A percentile compares a stretch with the other conserved stretches of the same genome.
Conservation (phyloP, 64 coral and sea anemone species). For the Dendrophyllia cribrosa region DNA sequence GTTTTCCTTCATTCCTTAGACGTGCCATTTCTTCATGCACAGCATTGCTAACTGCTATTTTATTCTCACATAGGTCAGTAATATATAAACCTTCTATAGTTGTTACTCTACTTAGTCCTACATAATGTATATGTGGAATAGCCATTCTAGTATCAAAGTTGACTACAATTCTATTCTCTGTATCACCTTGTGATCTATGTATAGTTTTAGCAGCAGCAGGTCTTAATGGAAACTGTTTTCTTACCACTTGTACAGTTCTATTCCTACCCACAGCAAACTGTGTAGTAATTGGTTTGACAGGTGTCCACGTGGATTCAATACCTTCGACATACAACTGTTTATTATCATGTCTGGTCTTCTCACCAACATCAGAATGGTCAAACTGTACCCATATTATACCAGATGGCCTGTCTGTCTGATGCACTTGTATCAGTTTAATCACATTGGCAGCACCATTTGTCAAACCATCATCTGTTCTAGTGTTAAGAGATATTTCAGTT, state of each 20-base stretch:
- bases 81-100: constrained; percentile 60
- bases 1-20: constrained; percentile 17
- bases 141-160: background rate
- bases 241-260: too few species aligned
- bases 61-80: constrained; percentile 38
- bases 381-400: constrained; percentile 41
- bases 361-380: constrained; percentile 32
- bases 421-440: constrained; percentile 25
- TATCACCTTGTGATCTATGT: constrained; percentile 74
- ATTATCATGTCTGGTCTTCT: constrained; percentile 39
- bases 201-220: constrained; percentile 74
- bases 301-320: too few species aligned
- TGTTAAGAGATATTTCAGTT: too few species aligned
- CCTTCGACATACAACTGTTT: background rate
- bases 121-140: background rate
- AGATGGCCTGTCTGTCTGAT: constrained; percentile 32
- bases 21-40: constrained; percentile 36
- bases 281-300: too few species aligned
- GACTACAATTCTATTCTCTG: background rate
- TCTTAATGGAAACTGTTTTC: constrained; percentile 88
- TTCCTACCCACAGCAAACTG: too few species aligned
- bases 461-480: too few species aligned
- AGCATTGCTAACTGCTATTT: constrained; percentile 50
- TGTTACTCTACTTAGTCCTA: constrained; percentile 2
- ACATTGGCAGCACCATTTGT: too few species aligned